These are phyloP conservation scores for Phthorimaea operculella DNA, from an alignment of 1,140 invertebrate species.

Conservation along the genomic window DNA sequence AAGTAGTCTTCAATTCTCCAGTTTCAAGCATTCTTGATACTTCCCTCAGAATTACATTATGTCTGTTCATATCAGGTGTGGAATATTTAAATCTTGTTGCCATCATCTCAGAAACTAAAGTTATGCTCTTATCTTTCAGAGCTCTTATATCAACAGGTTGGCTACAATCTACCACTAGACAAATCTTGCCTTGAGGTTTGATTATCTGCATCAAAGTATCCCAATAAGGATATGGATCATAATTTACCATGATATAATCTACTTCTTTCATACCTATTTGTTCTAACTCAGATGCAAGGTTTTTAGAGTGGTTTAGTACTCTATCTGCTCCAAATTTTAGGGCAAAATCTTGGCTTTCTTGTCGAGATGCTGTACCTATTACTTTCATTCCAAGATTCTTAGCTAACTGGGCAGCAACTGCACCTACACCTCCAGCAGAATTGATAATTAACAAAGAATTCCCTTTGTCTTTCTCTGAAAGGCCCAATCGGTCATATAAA, in stretches of 20 bases:
- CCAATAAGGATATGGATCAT: conserved; percentile 56
- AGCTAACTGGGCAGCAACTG: conserved; percentile 48
- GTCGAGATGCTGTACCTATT: conserved; percentile 51
- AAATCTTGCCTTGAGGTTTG: conserved; percentile 54
- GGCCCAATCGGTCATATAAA: conserved; percentile 35
- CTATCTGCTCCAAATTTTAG: conserved; percentile 34
- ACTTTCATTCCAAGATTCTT: conserved; percentile 45
- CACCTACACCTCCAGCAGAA: conserved; percentile 52
- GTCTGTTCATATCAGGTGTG: conserved; percentile 44
- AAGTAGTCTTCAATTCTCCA: conserved; percentile 37
- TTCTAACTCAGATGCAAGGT: conserved; percentile 43
- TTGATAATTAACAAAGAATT: conserved; percentile 53
- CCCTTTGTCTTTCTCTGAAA: conserved; percentile 48
- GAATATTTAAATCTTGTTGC: conserved; percentile 47
- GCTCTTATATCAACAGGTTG: conserved; percentile 41
- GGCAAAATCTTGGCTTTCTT: conserved; percentile 39
- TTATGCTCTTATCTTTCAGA: conserved; percentile 55
- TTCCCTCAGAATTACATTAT: conserved; percentile 42
- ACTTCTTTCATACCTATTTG: conserved; percentile 37
- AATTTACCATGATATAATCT: conserved; percentile 53
- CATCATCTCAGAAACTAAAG: conserved; percentile 55
- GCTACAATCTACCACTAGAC: conserved; percentile 49
- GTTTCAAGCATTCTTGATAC: conserved; percentile 46
- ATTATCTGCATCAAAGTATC: conserved; percentile 44
- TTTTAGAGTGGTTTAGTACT: conserved; percentile 45